Percentiles rank a stretch among this genome's conserved stretches.
Evolutionary conservation across 2,113 vertebrate species (phyloP).

Genomic region (Melanerpes formicivorus): DNA sequence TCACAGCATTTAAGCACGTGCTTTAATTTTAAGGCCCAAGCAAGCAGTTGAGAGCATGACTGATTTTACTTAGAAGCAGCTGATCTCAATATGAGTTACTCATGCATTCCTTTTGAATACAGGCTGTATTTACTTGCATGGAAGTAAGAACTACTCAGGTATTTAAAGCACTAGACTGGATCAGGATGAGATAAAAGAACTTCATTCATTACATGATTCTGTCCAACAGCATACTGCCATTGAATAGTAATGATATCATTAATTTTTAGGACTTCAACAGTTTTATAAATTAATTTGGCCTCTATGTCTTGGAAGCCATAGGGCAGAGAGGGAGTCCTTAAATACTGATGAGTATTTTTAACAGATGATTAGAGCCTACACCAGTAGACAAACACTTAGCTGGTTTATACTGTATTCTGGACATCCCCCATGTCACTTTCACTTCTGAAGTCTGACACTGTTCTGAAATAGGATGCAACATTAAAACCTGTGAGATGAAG

Average conservation of each 20-base stretch:
- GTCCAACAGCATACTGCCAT: neutral
- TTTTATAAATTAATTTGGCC: slow-evolving; percentile 66
- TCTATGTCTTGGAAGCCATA: slow-evolving; percentile 49
- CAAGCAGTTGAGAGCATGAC: neutral
- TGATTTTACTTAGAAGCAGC: neutral
- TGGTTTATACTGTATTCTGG: slow-evolving; percentile 57
- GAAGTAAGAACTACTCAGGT: neutral
- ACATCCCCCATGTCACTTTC: neutral
- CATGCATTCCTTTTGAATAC: neutral
- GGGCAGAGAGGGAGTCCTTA: slow-evolving; percentile 52
- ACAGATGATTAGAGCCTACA: slow-evolving; percentile 15
- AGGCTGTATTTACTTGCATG: neutral
- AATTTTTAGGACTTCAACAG: slow-evolving; percentile 62
- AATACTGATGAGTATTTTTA: slow-evolving; percentile 57
- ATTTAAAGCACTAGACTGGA: neutral
- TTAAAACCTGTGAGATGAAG: slow-evolving; percentile 45
- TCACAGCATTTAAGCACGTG: neutral
- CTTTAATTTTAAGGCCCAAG: neutral
- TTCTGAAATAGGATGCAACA: slow-evolving; percentile 39
- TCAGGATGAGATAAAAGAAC: neutral
- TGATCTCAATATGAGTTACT: neutral
- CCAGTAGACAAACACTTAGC: slow-evolving; percentile 5
- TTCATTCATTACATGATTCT: slow-evolving; percentile 11
- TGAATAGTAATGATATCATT: slow-evolving; percentile 64
- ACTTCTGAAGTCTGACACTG: neutral